These are phyloP conservation scores for Sarcophaga bullata DNA, from an alignment of 1,140 invertebrate genomes.

Conservation along the genomic window DNA sequence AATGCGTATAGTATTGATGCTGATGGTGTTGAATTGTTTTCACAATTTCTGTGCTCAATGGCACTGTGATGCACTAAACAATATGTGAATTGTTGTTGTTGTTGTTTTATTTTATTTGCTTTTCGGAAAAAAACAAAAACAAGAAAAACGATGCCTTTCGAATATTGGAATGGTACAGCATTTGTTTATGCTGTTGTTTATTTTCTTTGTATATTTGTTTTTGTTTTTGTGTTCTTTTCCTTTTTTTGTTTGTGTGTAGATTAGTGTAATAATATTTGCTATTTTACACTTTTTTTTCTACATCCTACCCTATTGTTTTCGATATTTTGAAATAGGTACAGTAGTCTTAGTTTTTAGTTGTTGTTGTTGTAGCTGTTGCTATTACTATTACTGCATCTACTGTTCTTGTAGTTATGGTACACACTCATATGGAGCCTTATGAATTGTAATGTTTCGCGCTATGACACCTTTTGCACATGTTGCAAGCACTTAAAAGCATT, in stretches of 20 bases:
- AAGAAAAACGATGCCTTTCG: too few relatives aligned
- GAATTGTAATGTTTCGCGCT: conserved; percentile 37
- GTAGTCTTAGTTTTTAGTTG: not conserved
- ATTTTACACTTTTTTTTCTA: not conserved
- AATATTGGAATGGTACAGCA: too few relatives aligned
- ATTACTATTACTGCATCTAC: not conserved
- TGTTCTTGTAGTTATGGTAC: not conserved
- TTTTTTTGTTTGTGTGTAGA: too few relatives aligned
- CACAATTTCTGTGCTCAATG: not conserved
- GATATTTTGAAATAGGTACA: not conserved
- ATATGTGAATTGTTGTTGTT: not conserved
- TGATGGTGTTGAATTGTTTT: conserved; percentile 8
- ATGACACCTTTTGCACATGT: conserved; percentile 40
- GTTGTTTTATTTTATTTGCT: not conserved
- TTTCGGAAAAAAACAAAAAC: too few relatives aligned
- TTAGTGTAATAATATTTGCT: too few relatives aligned
- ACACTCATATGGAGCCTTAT: not conserved
- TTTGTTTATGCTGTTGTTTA: too few relatives aligned
- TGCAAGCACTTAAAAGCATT: conserved; percentile 23
- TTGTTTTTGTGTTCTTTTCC: too few relatives aligned
- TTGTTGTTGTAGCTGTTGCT: not conserved
- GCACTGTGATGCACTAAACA: not conserved
- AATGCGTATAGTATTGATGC: not conserved
- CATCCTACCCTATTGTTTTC: not conserved
- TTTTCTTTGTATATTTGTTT: too few relatives aligned